Percentiles rank a stretch among this genome's conserved stretches.
phyloP scores from a whole-genome alignment of 2,113 vertebrate species.

The Poeciliopsis prolifica region DNA sequence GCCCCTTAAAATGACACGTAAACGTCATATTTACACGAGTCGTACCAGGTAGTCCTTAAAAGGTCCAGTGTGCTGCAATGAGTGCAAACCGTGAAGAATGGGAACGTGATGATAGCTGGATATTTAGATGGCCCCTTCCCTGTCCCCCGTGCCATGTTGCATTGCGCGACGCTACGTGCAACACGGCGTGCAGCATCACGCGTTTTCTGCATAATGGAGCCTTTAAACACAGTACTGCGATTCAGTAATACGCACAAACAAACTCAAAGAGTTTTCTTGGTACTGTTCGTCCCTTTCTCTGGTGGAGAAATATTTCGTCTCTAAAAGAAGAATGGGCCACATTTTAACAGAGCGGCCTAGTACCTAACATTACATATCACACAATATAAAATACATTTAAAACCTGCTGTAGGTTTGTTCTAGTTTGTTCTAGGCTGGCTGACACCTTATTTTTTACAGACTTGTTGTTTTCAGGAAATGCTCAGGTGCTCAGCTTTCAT shows the following conservation, averaged over 20 bases:
- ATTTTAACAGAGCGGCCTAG: neutral
- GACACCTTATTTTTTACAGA: neutral
- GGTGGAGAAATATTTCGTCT: neutral
- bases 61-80: neutral
- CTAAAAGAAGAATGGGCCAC: neutral
- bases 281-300: neutral
- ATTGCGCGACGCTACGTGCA: neutral
- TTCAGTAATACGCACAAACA: constrained; percentile 23
- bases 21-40: constrained; percentile 21
- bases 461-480: neutral
- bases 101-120: neutral
- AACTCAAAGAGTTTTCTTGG: constrained; percentile 1
- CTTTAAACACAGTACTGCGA: constrained; percentile 32
- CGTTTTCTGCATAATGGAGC: neutral
- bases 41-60: constrained; percentile 27
- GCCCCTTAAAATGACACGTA: constrained; percentile 47
- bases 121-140: neutral
- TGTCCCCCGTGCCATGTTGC: neutral
- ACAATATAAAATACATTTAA: neutral
- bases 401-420: neutral
- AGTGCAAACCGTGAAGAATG: neutral
- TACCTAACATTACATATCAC: neutral
- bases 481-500: constrained; percentile 6
- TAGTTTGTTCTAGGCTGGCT: neutral
- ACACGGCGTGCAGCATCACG: too few relatives aligned